These are phyloP conservation scores for Gonatopus flavifemur DNA, from an alignment of 1,140 invertebrate species.

Conservation along the genomic window DNA sequence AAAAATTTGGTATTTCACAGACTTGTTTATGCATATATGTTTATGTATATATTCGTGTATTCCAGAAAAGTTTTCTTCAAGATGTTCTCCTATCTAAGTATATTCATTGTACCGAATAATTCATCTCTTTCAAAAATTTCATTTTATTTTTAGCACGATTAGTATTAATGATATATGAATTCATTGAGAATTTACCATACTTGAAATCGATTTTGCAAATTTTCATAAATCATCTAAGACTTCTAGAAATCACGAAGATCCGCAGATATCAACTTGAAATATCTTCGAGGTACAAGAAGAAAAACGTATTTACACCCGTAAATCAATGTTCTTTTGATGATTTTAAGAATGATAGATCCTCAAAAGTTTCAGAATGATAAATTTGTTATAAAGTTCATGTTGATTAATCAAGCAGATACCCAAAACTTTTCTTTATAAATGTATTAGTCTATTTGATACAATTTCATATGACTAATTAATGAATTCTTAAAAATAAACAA, in stretches of 20 bases:
- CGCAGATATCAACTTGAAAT: no score
- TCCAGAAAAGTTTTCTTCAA: no score
- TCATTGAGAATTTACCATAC: constrained; percentile 5
- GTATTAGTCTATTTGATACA: background rate
- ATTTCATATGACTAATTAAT: constrained; percentile 39
- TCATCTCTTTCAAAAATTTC: no score
- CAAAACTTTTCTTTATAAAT: no score
- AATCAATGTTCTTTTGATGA: background rate
- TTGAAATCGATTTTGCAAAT: background rate
- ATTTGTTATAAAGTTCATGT: background rate
- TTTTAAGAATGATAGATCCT: background rate
- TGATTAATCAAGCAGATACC: no score
- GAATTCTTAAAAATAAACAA: constrained; percentile 34
- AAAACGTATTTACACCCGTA: background rate
- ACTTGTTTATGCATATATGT: constrained; percentile 7
- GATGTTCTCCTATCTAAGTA: no score
- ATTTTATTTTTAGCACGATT: no score
- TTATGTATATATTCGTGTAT: constrained; percentile 7
- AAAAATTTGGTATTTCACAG: constrained; percentile 25
- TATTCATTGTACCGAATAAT: background rate
- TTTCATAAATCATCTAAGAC: background rate
- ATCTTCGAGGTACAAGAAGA: no score
- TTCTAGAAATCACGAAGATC: no score
- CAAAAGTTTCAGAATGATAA: background rate
- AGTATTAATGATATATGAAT: constrained; percentile 11